Evolutionary conservation across 2,113 vertebrate genomes (phyloP).

Genomic region (Plotosus lineatus): DNA sequence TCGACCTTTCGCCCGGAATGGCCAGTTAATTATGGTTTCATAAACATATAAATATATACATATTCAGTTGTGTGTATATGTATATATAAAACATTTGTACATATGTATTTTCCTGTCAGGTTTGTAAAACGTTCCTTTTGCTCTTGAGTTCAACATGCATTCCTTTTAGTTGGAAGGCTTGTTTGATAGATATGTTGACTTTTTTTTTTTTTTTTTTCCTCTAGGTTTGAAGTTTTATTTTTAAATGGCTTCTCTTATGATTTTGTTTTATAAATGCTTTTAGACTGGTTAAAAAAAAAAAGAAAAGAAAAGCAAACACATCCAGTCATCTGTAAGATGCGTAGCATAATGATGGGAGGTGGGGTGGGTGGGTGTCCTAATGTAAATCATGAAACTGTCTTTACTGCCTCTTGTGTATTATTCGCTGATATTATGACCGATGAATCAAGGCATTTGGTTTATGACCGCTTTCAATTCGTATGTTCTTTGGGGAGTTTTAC

Average conservation of each 20-base stretch:
- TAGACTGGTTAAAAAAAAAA: constrained; percentile 72
- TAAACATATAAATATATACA: constrained; percentile 52
- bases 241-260: constrained; percentile 48
- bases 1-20: constrained; percentile 85
- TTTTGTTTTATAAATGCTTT: constrained; percentile 53
- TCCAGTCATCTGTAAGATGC: constrained; percentile 41
- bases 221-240: constrained; percentile 54
- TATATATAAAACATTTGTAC: constrained; percentile 61
- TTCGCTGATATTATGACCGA: constrained; percentile 31
- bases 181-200: constrained; percentile 58
- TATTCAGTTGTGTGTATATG: constrained; percentile 55
- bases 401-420: constrained; percentile 35
- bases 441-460: constrained; percentile 41
- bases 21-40: constrained; percentile 73
- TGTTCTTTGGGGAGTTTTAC: constrained; percentile 35
- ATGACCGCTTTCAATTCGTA: constrained; percentile 43
- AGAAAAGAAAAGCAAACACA: constrained; percentile 38
- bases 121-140: constrained; percentile 87
- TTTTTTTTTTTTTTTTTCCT: constrained; percentile 52
- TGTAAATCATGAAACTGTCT: constrained; percentile 44
- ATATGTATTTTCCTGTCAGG: constrained; percentile 81
- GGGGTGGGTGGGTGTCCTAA: constrained; percentile 28
- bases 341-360: constrained; percentile 24
- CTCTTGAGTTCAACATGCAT: constrained; percentile 85
- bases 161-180: constrained; percentile 84